Base-by-base conservation (phyloP, 2,888 invertebrate species). In the Lymantria dispar region DNA sequence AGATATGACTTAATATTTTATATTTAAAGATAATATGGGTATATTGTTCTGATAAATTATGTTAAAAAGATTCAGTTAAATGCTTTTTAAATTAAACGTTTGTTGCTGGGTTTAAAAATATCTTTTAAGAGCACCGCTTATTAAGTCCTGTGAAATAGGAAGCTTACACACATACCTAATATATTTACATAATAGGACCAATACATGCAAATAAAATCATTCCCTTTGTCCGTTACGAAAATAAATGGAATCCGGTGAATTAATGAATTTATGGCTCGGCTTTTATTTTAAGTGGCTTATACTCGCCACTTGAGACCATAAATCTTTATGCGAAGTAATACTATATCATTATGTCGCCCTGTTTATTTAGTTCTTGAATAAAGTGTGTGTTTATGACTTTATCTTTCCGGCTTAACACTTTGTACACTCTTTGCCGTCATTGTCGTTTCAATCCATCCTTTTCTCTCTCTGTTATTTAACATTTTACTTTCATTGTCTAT, bases 191-290 rank as follows among this genome's bases (percentile, higher is more conserved):
- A 55, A 50, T 51, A 47, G 50, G 51, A 40, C 53, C 57, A 52
- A 64, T 64, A 65, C 57, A 69, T 70, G 71, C 64, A 70, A 70
- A 69, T 67, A 68, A 57, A 60, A 63, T 54, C 61, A 65, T 70
- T 69, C 67, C 65, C 59, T 62, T 68, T 70, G 58, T 51, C 58
- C 48, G 55, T 60, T 56, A 47, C 53, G 70, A 72, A 74, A 70
- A 76, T 68, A 74, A 78, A 78, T 76, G 74, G 73, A 65, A 62
- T 67, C 62, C 60, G 48, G 63, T 52, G 74, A 74, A 78, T 77
- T 78, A 78, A 78, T 77, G 74, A 76, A 78, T 78, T 77, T 78
- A 78, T 72, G 61, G 71, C 68, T 13, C 60, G 46, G 73, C 74
- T 76, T 74, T 78, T 76, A 77, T 74, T 75, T 75, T 63, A 71